phyloP scores from a whole-genome alignment of 2,888 invertebrate species.

The Exocentrus adspersus region DNA sequence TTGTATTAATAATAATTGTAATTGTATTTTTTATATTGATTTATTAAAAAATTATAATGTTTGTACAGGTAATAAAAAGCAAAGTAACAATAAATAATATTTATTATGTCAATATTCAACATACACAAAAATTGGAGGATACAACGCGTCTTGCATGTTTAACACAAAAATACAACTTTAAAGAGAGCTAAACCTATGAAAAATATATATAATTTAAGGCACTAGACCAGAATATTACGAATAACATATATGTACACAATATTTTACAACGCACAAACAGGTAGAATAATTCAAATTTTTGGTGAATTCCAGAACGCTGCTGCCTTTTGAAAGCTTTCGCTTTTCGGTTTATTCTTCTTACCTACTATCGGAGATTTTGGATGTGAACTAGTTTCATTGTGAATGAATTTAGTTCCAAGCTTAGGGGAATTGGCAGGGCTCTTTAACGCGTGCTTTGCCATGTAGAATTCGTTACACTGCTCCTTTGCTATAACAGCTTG shows the following conservation, averaged over 20 bases:
- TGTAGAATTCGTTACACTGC: conserved; percentile 59
- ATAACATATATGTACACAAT: conserved; percentile 37
- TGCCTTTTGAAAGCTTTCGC: conserved; percentile 61
- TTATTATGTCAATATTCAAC: conserved; percentile 36
- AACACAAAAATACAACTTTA: conserved; percentile 46
- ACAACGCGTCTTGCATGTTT: conserved; percentile 44
- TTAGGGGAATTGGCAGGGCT: conserved; percentile 13
- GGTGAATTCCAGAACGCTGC: conserved; percentile 62
- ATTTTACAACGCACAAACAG: conserved; percentile 32
- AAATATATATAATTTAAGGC: conserved; percentile 35
- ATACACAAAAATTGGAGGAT: conserved; percentile 42
- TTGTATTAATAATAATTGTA: too few species aligned
- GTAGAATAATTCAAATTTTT: conserved; percentile 46
- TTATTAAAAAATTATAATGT: too few species aligned
- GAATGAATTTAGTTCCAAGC: conserved; percentile 20
- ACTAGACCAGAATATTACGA: conserved; percentile 37
- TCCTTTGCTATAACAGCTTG: conserved; percentile 63
- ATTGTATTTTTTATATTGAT: too few species aligned
- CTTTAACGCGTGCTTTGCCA: conserved; percentile 36
- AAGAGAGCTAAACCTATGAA: conserved; percentile 31
- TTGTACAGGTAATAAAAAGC: conserved; percentile 12
- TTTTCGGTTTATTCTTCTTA: conserved; percentile 54
- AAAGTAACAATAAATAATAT: conserved; percentile 30
- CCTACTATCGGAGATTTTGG: conserved; percentile 40
- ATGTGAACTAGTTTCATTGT: conserved; percentile 30